Conservation (phyloP, 2,888 invertebrate genomes). For the Hirudinaria manillensis region DNA sequence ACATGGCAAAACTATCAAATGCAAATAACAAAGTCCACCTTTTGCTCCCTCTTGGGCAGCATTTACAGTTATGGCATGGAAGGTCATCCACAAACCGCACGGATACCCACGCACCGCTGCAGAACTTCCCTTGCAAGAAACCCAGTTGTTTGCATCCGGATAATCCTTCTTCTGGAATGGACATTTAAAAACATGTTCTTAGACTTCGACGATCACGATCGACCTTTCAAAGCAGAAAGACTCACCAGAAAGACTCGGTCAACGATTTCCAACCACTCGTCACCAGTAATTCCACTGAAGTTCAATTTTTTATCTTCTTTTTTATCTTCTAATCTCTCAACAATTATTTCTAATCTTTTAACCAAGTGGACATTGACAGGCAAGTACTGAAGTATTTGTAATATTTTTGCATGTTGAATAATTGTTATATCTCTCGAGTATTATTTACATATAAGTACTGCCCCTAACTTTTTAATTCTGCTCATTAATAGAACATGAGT, state of each 20-base stretch:
- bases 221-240: conserved; percentile 1
- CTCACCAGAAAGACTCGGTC: neutral
- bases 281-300: neutral
- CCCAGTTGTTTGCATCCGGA: conserved; percentile 29
- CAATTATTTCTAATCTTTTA: too few species aligned
- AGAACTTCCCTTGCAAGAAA: conserved; percentile 70
- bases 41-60: conserved; percentile 53
- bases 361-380: too few species aligned
- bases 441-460: too few species aligned
- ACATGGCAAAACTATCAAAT: too few species aligned
- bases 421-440: too few species aligned
- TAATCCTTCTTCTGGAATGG: conserved; percentile 13
- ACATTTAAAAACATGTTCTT: neutral
- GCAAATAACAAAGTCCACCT: neutral
- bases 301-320: neutral
- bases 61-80: conserved; percentile 82
- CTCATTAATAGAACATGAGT: too few species aligned
- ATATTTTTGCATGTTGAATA: too few species aligned
- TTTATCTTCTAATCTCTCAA: neutral
- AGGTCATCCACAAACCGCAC: conserved; percentile 89
- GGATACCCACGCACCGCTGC: conserved; percentile 76
- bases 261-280: conserved; percentile 7
- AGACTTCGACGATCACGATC: too few species aligned
- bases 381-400: too few species aligned
- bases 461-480: too few species aligned